Base-by-base conservation (phyloP, 1,140 invertebrate species). In the Nomia melanderi region DNA sequence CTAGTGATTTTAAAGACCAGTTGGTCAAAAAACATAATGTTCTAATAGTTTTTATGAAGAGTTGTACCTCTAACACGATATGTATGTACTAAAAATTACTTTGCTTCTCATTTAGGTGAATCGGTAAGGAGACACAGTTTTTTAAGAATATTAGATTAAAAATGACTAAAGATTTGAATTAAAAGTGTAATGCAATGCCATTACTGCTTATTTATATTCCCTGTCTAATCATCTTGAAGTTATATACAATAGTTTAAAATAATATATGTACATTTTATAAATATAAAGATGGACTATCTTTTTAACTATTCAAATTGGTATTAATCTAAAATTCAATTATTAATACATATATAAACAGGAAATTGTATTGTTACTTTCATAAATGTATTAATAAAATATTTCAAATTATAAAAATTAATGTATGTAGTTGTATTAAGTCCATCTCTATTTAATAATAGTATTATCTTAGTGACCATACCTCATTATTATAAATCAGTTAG, bases 61-160 rank as follows among this genome's bases (percentile, higher is more conserved):
- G 81, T 88, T 81, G 87, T 89, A 89, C 82, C 70, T 83, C 86
- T 89, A 89, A 84, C 56, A 87, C 86, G 88, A 89, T 89, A 89
- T 89, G 88, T 89, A 89, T 89, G 75, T 87, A 89, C 87, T 89
- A 89, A 88, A 88, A 89, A 86, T 88, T 88, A 89, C 72, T 82
- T 87, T 84, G 78, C 77, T 86, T 57, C 81, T 88, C 60, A 82
- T 77, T 66, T 64, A 69, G 59, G 72, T 65, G 63, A 62, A 69
- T 82, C 33, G 59, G 64, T 74, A 56, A 79, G 47, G 69, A 77
- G 76, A 81, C 56, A 76, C 60, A 59, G 23, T 77, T 75, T 57
- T 79, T 66, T 60, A 82, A 82, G 76, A 79, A 63, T 64, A 67
- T 39, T 72, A 75, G 75, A 84, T 75, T 77, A 84, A 71, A 79